A percentile compares a stretch with the other conserved stretches of the same genome.
Evolutionary conservation across 2,888 invertebrate genomes (phyloP).

Genomic region (Callimorpha dominula): DNA sequence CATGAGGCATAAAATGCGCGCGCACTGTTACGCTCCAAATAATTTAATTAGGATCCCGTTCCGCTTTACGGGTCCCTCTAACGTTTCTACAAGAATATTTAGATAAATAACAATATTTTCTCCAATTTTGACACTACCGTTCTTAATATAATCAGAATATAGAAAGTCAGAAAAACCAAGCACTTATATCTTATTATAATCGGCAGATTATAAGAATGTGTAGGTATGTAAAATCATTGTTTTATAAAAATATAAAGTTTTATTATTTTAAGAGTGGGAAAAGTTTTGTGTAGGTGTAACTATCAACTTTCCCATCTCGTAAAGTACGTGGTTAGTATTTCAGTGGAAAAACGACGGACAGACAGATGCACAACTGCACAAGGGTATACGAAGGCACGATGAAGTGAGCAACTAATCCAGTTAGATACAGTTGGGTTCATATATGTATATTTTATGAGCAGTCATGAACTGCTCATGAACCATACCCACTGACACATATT

Average conservation of each 20-base stretch:
- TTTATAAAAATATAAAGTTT: background rate
- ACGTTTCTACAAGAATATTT: constrained; percentile 76
- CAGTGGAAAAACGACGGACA: too few species aligned
- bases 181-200: constrained; percentile 1
- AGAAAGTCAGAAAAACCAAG: constrained; percentile 2
- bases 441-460: too few species aligned
- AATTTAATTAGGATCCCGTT: constrained; percentile 85
- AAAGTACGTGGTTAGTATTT: too few species aligned
- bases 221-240: background rate
- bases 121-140: constrained; percentile 36
- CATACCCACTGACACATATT: too few species aligned
- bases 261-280: background rate
- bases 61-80: constrained; percentile 73
- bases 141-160: constrained; percentile 18
- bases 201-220: background rate
- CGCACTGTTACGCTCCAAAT: constrained; percentile 79
- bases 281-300: too few species aligned
- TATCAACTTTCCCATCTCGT: too few species aligned
- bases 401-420: too few species aligned
- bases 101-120: constrained; percentile 45
- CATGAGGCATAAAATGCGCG: constrained; percentile 66
- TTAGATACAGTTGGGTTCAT: too few species aligned
- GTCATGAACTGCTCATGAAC: too few species aligned
- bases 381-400: too few species aligned
- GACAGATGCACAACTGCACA: too few species aligned